A percentile compares a stretch with the other conserved stretches of the same genome.
phyloP scores from a whole-genome alignment of 1,140 invertebrate genomes.

The Cephus cinctus region DNA sequence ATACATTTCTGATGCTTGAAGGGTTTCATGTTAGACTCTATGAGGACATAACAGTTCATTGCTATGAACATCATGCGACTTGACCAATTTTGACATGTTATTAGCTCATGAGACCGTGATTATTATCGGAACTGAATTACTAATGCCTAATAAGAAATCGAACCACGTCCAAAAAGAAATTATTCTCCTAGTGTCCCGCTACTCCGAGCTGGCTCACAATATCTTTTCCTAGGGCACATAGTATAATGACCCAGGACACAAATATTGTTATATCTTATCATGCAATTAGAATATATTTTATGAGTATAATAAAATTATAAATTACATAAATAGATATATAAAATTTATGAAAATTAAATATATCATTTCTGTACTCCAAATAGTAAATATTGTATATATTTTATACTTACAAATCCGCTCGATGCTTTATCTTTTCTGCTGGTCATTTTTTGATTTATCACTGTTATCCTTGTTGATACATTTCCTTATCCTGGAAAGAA shows the following conservation, averaged over 20 bases:
- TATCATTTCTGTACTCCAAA: neutral
- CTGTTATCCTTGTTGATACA: conserved; percentile 18
- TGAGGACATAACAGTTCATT: too few relatives aligned
- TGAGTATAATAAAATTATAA: neutral
- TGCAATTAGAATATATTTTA: neutral
- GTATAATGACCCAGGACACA: neutral
- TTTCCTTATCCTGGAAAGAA: conserved; percentile 12
- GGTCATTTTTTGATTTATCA: conserved; percentile 24
- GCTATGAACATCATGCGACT: too few relatives aligned
- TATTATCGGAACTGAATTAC: too few relatives aligned
- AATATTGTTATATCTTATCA: neutral
- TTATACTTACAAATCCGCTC: conserved; percentile 33
- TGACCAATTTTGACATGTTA: too few relatives aligned
- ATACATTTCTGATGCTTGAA: too few relatives aligned
- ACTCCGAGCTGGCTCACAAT: too few relatives aligned
- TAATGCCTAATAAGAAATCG: too few relatives aligned
- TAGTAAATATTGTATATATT: neutral
- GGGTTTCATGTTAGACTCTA: too few relatives aligned
- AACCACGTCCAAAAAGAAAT: too few relatives aligned
- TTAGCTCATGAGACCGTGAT: too few relatives aligned
- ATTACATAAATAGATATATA: neutral
- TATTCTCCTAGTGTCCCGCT: too few relatives aligned
- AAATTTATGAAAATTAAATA: neutral
- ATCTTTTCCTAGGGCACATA: neutral
- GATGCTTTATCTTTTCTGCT: conserved; percentile 36